Evolutionary conservation across 1,140 invertebrate genomes (phyloP).

Genomic region (Dolichoris vasculosae): DNA sequence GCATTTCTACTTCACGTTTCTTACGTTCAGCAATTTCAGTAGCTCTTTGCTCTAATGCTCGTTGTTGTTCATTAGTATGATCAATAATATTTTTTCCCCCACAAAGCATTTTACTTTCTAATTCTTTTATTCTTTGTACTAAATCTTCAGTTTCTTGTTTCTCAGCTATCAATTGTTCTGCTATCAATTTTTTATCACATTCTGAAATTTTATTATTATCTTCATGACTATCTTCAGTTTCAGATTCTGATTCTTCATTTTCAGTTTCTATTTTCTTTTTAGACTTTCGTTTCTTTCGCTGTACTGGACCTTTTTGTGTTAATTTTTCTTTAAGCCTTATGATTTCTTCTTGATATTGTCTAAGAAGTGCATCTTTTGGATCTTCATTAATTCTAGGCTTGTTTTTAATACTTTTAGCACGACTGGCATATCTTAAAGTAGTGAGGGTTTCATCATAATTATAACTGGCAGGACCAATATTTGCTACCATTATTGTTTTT

Average conservation of each 20-base stretch:
- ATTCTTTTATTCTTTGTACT: slow-evolving; percentile 87
- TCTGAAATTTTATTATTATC: slow-evolving; percentile 76
- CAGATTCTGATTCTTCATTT: slow-evolving; percentile 69
- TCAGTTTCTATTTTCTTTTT: slow-evolving; percentile 73
- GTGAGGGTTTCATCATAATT: slow-evolving; percentile 99
- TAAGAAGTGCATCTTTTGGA: slow-evolving; percentile 96
- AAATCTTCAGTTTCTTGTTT: slow-evolving; percentile 84
- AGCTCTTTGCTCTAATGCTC: slow-evolving; percentile 92
- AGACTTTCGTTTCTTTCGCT: slow-evolving; percentile 74
- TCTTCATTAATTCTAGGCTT: slow-evolving; percentile 98
- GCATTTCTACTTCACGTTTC: slow-evolving; percentile 88
- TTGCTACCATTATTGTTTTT: slow-evolving; percentile 97
- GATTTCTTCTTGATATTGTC: slow-evolving; percentile 97
- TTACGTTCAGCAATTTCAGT: slow-evolving; percentile 90
- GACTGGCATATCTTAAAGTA: slow-evolving; percentile 95
- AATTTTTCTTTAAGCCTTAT: slow-evolving; percentile 92
- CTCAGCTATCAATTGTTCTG: slow-evolving; percentile 77
- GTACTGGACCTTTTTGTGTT: slow-evolving; percentile 78
- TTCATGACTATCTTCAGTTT: slow-evolving; percentile 72
- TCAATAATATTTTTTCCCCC: slow-evolving; percentile 99
- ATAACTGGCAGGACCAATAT: slow-evolving; percentile 95
- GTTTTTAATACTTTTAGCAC: slow-evolving; percentile 98
- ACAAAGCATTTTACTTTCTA: slow-evolving; percentile 97
- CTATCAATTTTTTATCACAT: slow-evolving; percentile 79
- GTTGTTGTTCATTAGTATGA: slow-evolving; percentile 96